phyloP scores from a whole-genome alignment of 2,797 vertebrate genomes.

The Microctenopoma lineatum region DNA sequence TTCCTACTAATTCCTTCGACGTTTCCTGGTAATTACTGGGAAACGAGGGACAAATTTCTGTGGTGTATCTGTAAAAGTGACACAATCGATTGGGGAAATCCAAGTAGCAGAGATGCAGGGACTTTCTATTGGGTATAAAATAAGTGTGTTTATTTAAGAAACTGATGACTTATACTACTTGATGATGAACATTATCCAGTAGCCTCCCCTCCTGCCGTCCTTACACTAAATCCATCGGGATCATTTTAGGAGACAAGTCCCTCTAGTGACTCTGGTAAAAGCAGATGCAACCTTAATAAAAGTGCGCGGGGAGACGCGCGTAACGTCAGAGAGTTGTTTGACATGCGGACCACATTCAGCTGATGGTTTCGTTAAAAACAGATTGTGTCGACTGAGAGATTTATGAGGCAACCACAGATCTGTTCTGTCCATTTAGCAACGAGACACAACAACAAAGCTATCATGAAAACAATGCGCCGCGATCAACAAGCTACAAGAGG shows the following conservation, averaged over 20 bases:
- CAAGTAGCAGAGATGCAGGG: no score
- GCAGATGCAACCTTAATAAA: background rate
- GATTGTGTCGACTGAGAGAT: background rate
- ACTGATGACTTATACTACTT: no score
- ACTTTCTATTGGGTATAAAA: background rate
- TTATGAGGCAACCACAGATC: conserved; percentile 2
- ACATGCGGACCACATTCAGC: background rate
- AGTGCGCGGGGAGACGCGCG: background rate
- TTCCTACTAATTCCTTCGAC: no score
- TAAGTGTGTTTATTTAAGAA: background rate
- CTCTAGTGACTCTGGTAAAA: conserved; percentile 9
- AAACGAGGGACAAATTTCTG: background rate
- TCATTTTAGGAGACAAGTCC: background rate
- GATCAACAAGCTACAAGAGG: conserved; percentile 1
- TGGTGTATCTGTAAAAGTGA: no score
- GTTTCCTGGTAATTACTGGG: no score
- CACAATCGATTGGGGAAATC: background rate
- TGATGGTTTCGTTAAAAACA: background rate
- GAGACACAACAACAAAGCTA: conserved; percentile 8
- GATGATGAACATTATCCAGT: background rate
- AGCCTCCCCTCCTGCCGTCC: background rate
- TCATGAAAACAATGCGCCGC: conserved; percentile 8
- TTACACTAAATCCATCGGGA: background rate
- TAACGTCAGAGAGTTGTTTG: background rate
- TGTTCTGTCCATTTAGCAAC: background rate